Evolutionary conservation across 1,140 invertebrate species (phyloP).

Genomic region (Teleogryllus occipitalis): DNA sequence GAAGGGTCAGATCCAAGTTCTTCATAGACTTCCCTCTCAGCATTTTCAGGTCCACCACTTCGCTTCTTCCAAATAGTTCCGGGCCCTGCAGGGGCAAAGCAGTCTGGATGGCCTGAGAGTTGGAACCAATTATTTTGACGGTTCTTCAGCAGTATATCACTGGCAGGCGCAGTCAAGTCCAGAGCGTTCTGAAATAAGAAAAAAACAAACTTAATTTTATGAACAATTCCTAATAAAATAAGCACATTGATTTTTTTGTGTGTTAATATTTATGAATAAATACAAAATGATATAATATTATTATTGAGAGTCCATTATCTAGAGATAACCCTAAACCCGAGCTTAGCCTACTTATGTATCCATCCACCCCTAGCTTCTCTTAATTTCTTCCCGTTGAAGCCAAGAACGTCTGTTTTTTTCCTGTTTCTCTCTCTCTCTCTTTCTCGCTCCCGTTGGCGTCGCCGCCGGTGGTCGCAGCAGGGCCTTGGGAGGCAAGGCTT

Average conservation of each 20-base stretch:
- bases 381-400: too few species aligned
- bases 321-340: too few species aligned
- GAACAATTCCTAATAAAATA: not conserved
- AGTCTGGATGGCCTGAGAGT: slow-evolving; percentile 85
- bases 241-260: not conserved
- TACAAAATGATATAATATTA: too few species aligned
- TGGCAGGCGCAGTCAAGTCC: slow-evolving; percentile 84
- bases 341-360: too few species aligned
- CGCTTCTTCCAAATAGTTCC: slow-evolving; percentile 91
- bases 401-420: too few species aligned
- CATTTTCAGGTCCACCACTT: slow-evolving; percentile 44
- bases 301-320: too few species aligned
- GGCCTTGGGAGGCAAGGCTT: too few species aligned
- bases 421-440: too few species aligned
- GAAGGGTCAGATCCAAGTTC: slow-evolving; percentile 65
- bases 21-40: slow-evolving; percentile 55
- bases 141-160: slow-evolving; percentile 75
- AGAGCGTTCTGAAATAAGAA: slow-evolving; percentile 68
- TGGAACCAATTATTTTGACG: slow-evolving; percentile 79
- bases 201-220: not conserved
- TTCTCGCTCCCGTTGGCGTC: too few species aligned
- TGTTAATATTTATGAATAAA: too few species aligned
- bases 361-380: too few species aligned
- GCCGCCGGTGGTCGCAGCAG: too few species aligned
- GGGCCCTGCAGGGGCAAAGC: slow-evolving; percentile 85